phyloP scores from a whole-genome alignment of 2,113 vertebrate genomes.

The Labeo catla region DNA sequence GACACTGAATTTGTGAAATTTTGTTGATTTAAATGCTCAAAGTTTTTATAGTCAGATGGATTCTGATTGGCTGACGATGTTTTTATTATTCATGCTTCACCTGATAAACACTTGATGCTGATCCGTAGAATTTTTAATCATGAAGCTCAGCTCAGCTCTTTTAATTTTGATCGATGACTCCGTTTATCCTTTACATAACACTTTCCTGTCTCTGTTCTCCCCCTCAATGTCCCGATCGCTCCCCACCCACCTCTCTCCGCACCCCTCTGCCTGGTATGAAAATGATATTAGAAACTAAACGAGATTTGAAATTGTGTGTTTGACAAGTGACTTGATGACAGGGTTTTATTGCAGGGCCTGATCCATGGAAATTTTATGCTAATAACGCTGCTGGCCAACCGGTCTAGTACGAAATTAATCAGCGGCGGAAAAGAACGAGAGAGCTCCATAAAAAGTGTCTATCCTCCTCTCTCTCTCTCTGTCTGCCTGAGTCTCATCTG shows the following conservation, averaged over 20 bases:
- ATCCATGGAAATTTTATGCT: conserved; percentile 84
- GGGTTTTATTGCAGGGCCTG: conserved; percentile 77
- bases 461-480: conserved; percentile 32
- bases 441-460: conserved; percentile 66
- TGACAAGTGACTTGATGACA: conserved; percentile 84
- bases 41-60: neutral
- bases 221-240: conserved; percentile 1
- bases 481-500: conserved; percentile 76
- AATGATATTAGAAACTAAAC: conserved; percentile 85
- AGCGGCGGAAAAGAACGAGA: conserved; percentile 55
- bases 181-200: conserved; percentile 73
- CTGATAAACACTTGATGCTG: conserved; percentile 39
- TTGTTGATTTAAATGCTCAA: neutral
- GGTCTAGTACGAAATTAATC: conserved; percentile 83
- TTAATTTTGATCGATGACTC: conserved; percentile 82
- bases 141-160: conserved; percentile 62
- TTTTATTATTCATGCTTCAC: neutral
- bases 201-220: conserved; percentile 45
- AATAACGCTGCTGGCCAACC: conserved; percentile 78
- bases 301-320: conserved; percentile 84
- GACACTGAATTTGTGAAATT: too few species aligned
- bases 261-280: conserved; percentile 65
- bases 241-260: conserved; percentile 33
- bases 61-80: neutral
- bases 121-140: neutral